Conservation (phyloP, 2,113 vertebrate species). For the Danio rerio region DNA sequence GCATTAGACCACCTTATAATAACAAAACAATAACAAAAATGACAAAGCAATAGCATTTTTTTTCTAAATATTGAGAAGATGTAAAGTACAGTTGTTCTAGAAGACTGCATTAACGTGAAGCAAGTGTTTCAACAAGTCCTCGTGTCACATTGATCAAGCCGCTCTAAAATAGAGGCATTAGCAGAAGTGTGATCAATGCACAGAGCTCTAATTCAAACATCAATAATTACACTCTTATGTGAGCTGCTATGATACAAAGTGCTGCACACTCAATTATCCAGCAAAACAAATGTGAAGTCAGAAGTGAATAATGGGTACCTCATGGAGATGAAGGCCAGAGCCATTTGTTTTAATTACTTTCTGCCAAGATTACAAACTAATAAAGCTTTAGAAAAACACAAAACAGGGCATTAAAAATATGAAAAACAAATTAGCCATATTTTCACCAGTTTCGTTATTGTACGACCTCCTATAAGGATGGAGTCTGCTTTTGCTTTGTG, state of each 20-base stretch:
- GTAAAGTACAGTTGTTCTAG: not conserved
- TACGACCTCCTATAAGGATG: too few species aligned
- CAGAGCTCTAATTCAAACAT: conserved; percentile 54
- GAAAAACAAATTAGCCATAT: not conserved
- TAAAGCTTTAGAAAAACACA: not conserved
- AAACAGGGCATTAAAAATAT: not conserved
- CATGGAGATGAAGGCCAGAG: conserved; percentile 1
- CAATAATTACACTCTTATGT: conserved; percentile 45
- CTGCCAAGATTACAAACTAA: conserved; percentile 18
- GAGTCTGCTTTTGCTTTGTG: too few species aligned
- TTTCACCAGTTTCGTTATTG: too few species aligned
- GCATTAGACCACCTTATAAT: conserved; percentile 12
- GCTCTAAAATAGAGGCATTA: conserved; percentile 44
- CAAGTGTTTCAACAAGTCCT: not conserved
- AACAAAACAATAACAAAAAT: not conserved
- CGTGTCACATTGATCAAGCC: conserved; percentile 21
- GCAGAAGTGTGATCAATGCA: conserved; percentile 59
- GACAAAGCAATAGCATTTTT: not conserved
- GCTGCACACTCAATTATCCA: conserved; percentile 33
- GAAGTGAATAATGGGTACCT: conserved; percentile 27
- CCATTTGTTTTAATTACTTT: not conserved
- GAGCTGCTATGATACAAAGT: conserved; percentile 44
- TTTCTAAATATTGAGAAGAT: not conserved
- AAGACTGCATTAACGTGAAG: not conserved
- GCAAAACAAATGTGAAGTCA: conserved; percentile 13